Conservation (phyloP, 2,888 invertebrate genomes). For the Pollenia labialis region DNA sequence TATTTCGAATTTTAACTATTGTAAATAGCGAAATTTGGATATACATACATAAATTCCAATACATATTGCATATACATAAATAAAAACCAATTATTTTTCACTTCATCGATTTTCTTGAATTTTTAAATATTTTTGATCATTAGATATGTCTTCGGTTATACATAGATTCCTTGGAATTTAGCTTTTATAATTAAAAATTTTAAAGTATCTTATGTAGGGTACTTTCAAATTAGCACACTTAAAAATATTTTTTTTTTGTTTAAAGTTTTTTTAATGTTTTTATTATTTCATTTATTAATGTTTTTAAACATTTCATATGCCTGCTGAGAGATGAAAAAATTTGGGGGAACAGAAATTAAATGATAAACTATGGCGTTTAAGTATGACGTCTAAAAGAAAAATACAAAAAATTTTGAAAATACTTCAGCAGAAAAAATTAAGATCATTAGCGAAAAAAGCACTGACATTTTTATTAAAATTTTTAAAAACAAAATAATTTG, state of each 20-base stretch:
- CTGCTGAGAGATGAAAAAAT: conserved; percentile 19
- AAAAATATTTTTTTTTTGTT: not conserved
- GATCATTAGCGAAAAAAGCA: conserved; percentile 21
- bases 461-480: conserved; percentile 13
- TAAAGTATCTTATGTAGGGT: not conserved
- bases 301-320: not conserved
- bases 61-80: too few species aligned
- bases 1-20: too few species aligned
- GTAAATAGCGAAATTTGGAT: too few species aligned
- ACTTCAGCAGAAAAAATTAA: not conserved
- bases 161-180: too few species aligned
- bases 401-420: not conserved
- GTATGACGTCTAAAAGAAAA: conserved; percentile 46
- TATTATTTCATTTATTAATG: conserved; percentile 23
- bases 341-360: conserved; percentile 25
- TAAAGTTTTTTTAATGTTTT: conserved; percentile 17
- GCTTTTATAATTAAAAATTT: not conserved
- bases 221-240: not conserved
- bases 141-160: too few species aligned
- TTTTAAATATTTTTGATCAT: too few species aligned
- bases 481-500: not conserved
- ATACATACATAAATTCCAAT: too few species aligned
- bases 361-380: conserved; percentile 67
- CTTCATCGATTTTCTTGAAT: too few species aligned
- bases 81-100: too few species aligned